Evolutionary conservation across 2,113 vertebrate species (phyloP).

Genomic region (Coreoperca whiteheadi): DNA sequence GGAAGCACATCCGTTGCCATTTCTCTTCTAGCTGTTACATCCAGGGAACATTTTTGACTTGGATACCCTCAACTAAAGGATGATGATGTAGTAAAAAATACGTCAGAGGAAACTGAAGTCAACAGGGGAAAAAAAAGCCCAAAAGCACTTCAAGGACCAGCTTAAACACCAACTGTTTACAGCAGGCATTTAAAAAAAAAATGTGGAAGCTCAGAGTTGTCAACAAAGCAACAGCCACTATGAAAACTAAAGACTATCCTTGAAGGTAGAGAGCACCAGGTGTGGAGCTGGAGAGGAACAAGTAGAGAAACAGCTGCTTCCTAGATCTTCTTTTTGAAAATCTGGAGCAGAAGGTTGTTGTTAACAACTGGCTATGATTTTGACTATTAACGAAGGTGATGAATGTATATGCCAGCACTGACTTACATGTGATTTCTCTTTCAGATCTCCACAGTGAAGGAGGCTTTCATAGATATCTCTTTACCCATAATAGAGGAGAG

Average conservation of each 20-base stretch:
- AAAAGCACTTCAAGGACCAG: conserved; percentile 61
- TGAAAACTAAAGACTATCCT: conserved; percentile 54
- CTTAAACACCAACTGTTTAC: conserved; percentile 56
- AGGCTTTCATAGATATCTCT: conserved; percentile 98
- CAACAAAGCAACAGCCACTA: conserved; percentile 38
- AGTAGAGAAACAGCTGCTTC: conserved; percentile 13
- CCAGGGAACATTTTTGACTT: conserved; percentile 16
- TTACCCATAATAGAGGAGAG: conserved; percentile 98
- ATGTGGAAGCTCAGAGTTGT: conserved; percentile 22
- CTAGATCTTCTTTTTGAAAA: neutral
- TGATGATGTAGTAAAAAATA: neutral
- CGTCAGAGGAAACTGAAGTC: neutral
- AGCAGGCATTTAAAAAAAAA: conserved; percentile 38
- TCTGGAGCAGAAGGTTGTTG: conserved; percentile 5
- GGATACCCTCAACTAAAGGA: neutral
- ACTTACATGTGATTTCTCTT: conserved; percentile 58
- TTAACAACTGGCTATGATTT: neutral
- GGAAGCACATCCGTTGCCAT: neutral
- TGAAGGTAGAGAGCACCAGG: conserved; percentile 55
- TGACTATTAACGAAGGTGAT: neutral
- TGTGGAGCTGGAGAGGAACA: conserved; percentile 38
- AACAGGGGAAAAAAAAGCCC: neutral
- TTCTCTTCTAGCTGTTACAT: conserved; percentile 14
- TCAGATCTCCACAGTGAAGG: conserved; percentile 95
- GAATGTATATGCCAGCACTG: neutral